Evolutionary conservation across 2,113 vertebrate genomes (phyloP).

Genomic region (Stigmatopora argus): DNA sequence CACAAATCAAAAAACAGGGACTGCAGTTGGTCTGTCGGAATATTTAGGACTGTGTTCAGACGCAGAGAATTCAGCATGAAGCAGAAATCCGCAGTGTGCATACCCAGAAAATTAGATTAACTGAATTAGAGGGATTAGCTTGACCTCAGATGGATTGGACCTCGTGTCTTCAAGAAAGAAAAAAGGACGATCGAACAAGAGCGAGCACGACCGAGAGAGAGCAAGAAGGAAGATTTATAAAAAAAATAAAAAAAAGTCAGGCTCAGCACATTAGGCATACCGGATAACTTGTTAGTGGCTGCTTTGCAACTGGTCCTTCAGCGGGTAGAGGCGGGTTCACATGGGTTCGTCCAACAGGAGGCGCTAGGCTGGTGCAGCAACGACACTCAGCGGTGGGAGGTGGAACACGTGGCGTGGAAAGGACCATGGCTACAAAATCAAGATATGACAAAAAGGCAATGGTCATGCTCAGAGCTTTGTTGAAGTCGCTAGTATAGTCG

Average conservation of each 20-base stretch:
- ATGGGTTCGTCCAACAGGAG: constrained; percentile 15
- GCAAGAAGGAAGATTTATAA: constrained; percentile 9
- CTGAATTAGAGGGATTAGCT: constrained; percentile 66
- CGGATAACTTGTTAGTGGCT: constrained; percentile 55
- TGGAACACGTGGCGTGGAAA: background rate
- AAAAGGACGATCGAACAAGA: constrained; percentile 30
- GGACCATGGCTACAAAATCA: constrained; percentile 5
- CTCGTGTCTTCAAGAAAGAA: constrained; percentile 37
- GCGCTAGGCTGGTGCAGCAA: constrained; percentile 49
- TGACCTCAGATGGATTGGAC: constrained; percentile 52
- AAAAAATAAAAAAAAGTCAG: constrained; percentile 50
- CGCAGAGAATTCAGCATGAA: background rate
- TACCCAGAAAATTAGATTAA: constrained; percentile 62
- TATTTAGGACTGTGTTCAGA: background rate
- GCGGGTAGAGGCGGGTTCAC: constrained; percentile 24
- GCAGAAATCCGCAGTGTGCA: constrained; percentile 46
- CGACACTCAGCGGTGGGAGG: constrained; percentile 51
- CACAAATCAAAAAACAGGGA: constrained; percentile 10
- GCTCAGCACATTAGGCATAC: constrained; percentile 67
- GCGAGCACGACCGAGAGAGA: background rate
- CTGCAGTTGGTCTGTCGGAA: constrained; percentile 16
- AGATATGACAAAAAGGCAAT: background rate
- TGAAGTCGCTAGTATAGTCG: background rate
- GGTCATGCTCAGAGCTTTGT: background rate
- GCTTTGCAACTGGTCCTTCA: constrained; percentile 35